These are phyloP conservation scores for Pemphredon lugubris DNA, from an alignment of 2,888 invertebrate species.

Conservation along the genomic window DNA sequence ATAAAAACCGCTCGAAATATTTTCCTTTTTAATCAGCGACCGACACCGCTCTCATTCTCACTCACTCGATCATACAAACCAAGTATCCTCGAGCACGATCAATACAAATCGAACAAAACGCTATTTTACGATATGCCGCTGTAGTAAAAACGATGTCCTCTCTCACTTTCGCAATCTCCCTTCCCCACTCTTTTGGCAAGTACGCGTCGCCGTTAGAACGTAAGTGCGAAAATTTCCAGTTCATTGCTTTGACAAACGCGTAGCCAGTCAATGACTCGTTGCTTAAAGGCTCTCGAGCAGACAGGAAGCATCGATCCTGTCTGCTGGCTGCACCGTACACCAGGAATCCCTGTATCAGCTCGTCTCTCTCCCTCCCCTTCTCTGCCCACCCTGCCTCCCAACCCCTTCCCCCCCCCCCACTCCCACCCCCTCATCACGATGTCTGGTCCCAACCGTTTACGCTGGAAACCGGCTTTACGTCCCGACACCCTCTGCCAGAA, in stretches of 20 bases:
- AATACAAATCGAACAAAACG: too few species aligned
- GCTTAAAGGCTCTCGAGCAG: conserved; percentile 58
- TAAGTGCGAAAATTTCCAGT: conserved; percentile 51
- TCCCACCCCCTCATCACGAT: conserved; percentile 11
- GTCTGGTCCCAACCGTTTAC: conserved; percentile 50
- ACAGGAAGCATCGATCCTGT: conserved; percentile 69
- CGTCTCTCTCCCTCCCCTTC: background rate
- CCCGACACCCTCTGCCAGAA: conserved; percentile 66
- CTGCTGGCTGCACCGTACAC: conserved; percentile 59
- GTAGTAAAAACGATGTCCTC: too few species aligned
- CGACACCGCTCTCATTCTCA: too few species aligned
- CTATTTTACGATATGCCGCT: too few species aligned
- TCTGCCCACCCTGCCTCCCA: too few species aligned
- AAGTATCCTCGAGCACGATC: too few species aligned
- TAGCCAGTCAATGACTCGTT: conserved; percentile 58
- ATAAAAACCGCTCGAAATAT: too few species aligned
- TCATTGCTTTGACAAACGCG: conserved; percentile 53
- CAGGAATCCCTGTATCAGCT: conserved; percentile 56
- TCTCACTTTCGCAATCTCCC: background rate
- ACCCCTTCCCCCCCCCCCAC: too few species aligned
- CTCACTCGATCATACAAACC: too few species aligned
- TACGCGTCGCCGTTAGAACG: conserved; percentile 40
- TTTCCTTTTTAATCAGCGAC: too few species aligned
- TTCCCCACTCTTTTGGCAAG: background rate
- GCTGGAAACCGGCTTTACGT: conserved; percentile 65